Conservation (phyloP, 2,113 vertebrate species). For the Ancistrus triradiatus region DNA sequence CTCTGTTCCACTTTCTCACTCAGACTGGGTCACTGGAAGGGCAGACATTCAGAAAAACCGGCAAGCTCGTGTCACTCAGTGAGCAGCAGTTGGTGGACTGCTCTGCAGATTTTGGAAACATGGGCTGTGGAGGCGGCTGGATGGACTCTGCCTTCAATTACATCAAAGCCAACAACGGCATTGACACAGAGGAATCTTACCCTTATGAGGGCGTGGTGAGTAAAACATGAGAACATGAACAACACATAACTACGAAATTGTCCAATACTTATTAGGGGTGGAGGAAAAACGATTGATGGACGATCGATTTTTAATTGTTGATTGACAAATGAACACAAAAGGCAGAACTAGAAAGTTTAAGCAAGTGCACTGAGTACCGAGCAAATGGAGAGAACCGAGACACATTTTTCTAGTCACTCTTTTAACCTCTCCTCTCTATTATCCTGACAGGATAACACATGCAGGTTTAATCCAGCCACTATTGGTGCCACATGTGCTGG, state of each 20-base stretch:
- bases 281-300: too few relatives aligned
- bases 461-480: conserved; percentile 56
- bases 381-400: too few relatives aligned
- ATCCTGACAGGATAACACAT: conserved; percentile 53
- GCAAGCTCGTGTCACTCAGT: conserved; percentile 70
- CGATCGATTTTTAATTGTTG: too few relatives aligned
- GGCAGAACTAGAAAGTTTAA: too few relatives aligned
- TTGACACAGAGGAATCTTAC: conserved; percentile 71
- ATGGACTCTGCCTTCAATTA: conserved; percentile 70
- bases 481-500: conserved; percentile 65
- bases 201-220: conserved; percentile 66
- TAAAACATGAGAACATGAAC: too few relatives aligned
- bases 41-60: conserved; percentile 66
- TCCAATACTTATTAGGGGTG: too few relatives aligned
- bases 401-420: too few relatives aligned
- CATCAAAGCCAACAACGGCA: conserved; percentile 57
- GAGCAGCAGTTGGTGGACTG: conserved; percentile 79
- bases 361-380: too few relatives aligned
- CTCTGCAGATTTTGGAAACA: conserved; percentile 61
- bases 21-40: conserved; percentile 74
- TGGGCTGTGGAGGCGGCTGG: conserved; percentile 63
- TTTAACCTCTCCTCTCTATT: not conserved
- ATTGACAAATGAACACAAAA: too few relatives aligned
- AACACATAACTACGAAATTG: too few relatives aligned
- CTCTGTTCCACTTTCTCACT: too few relatives aligned